These are phyloP conservation scores for Simalia tracyae DNA, from an alignment of 2,797 vertebrate species.

Conservation along the genomic window DNA sequence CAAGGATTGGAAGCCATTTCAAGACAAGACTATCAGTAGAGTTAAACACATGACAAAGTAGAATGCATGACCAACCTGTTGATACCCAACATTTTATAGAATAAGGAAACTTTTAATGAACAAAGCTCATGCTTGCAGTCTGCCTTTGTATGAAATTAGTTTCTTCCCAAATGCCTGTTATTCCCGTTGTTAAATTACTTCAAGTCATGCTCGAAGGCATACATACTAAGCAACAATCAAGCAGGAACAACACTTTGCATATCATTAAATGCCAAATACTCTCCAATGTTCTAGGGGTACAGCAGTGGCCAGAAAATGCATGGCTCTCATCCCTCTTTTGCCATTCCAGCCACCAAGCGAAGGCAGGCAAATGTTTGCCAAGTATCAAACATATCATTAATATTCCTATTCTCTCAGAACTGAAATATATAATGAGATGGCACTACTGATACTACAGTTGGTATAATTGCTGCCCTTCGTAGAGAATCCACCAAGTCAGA, in stretches of 20 bases:
- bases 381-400: slow-evolving; percentile 65
- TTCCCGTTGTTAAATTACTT: slow-evolving; percentile 80
- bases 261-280: slow-evolving; percentile 75
- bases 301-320: slow-evolving; percentile 62
- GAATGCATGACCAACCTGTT: background rate
- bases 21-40: background rate
- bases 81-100: slow-evolving; percentile 47
- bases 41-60: background rate
- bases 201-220: slow-evolving; percentile 75
- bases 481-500: slow-evolving; percentile 65
- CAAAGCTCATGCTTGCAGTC: slow-evolving; percentile 66
- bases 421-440: slow-evolving; percentile 62
- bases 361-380: slow-evolving; percentile 63
- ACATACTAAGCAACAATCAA: slow-evolving; percentile 73
- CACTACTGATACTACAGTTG: slow-evolving; percentile 65
- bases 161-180: slow-evolving; percentile 76
- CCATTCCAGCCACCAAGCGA: slow-evolving; percentile 68
- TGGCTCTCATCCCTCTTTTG: slow-evolving; percentile 61
- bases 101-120: slow-evolving; percentile 66
- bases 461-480: slow-evolving; percentile 61
- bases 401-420: slow-evolving; percentile 66
- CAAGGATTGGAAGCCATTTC: background rate
- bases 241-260: slow-evolving; percentile 70
- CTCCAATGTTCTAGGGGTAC: slow-evolving; percentile 67
- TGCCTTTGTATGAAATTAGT: slow-evolving; percentile 73